Percentiles rank a stretch among this genome's conserved stretches.
These are phyloP conservation scores for Melanotaenia maccullochi DNA, from an alignment of 2,797 vertebrate species.

Conservation along the genomic window DNA sequence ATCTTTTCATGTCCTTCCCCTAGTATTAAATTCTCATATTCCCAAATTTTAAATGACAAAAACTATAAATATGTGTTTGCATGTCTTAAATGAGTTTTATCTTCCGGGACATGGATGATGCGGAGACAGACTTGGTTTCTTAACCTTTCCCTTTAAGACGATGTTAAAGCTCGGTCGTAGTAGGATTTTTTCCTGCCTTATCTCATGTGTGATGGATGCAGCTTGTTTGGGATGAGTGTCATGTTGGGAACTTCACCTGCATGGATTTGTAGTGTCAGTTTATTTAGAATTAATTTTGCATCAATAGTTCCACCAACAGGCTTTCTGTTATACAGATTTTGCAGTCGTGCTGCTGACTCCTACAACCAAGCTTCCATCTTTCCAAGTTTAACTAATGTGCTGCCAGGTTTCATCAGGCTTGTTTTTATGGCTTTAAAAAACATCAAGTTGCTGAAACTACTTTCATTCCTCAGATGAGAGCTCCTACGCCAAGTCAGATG, in stretches of 20 bases:
- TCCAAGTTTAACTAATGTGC: background rate
- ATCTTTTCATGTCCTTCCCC: background rate
- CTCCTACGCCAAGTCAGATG: background rate
- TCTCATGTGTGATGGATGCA: background rate
- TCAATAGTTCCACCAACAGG: background rate
- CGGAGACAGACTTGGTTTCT: background rate
- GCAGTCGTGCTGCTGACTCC: background rate
- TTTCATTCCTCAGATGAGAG: no score
- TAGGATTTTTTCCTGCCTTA: no score
- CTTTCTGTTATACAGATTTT: background rate
- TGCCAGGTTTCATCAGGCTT: background rate
- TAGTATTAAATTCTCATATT: background rate
- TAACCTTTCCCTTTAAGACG: background rate
- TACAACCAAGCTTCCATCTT: background rate
- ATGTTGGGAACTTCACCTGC: background rate
- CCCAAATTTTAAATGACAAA: background rate
- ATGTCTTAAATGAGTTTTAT: background rate
- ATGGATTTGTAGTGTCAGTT: background rate
- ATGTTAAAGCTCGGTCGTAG: background rate
- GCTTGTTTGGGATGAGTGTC: background rate
- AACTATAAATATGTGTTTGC: no score
- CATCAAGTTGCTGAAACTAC: no score
- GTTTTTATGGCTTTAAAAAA: background rate
- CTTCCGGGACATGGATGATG: background rate
- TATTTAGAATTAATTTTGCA: background rate